A percentile compares a stretch with the other conserved stretches of the same genome.
Conservation (phyloP, 2,888 invertebrate species). For the Hoplodrina ambigua region DNA sequence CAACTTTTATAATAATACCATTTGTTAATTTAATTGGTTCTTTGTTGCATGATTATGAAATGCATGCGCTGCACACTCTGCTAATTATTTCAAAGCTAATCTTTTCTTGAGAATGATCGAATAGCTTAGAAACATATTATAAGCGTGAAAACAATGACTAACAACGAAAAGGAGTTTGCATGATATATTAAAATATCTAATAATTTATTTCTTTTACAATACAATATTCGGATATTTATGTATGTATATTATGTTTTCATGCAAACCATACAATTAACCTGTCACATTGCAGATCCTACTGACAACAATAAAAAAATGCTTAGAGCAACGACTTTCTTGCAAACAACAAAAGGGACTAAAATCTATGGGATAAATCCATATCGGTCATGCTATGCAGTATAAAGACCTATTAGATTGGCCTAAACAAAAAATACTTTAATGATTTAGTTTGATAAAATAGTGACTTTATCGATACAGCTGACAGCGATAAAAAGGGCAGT, state of each 20-base stretch:
- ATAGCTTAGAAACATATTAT: conserved; percentile 38
- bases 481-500: background rate
- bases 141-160: conserved; percentile 38
- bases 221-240: conserved; percentile 19
- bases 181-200: conserved; percentile 34
- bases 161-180: conserved; percentile 46
- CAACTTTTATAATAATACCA: conserved; percentile 19
- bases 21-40: conserved; percentile 34
- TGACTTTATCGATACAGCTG: background rate
- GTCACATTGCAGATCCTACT: conserved; percentile 15
- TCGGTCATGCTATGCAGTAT: conserved; percentile 28
- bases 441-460: background rate
- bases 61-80: conserved; percentile 59
- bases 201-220: conserved; percentile 14
- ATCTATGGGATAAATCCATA: conserved; percentile 3
- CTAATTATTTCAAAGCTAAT: conserved; percentile 42
- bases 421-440: too few relatives aligned
- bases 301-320: background rate
- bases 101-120: conserved; percentile 43
- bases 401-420: background rate
- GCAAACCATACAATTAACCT: conserved; percentile 34
- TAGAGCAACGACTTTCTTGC: background rate
- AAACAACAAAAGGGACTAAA: background rate
- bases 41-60: conserved; percentile 61
- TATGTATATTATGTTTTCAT: conserved; percentile 39